Percentiles rank a stretch among this genome's conserved stretches.
These are phyloP conservation scores for Spilogale gracilis DNA, from an alignment of 2,113 vertebrate genomes.

Conservation along the genomic window DNA sequence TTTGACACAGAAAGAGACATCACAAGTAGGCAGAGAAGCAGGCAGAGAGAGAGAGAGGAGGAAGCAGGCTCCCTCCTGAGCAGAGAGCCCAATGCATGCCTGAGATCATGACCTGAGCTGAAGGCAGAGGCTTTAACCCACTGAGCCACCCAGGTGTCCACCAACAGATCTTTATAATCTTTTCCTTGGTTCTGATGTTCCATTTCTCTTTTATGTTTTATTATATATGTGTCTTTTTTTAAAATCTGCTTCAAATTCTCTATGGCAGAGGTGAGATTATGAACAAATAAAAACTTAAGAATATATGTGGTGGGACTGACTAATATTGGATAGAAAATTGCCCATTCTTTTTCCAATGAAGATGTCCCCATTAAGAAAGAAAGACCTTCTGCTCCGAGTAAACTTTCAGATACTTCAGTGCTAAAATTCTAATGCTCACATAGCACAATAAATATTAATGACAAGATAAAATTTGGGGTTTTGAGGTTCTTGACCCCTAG, in stretches of 20 bases:
- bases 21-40: no score
- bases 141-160: background rate
- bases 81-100: no score
- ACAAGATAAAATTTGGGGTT: background rate
- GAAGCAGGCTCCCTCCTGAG: no score
- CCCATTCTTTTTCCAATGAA: background rate
- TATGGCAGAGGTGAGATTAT: background rate
- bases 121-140: no score
- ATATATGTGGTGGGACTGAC: background rate
- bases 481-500: background rate
- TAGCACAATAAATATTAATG: background rate
- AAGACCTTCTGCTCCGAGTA: background rate
- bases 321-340: background rate
- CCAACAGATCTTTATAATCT: background rate
- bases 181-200: background rate
- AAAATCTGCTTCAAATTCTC: background rate
- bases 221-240: background rate
- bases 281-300: background rate
- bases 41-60: no score
- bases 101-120: no score
- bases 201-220: constrained; percentile 1
- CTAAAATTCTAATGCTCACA: constrained; percentile 41
- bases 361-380: background rate
- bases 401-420: background rate
- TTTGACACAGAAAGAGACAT: no score